phyloP scores from a whole-genome alignment of 2,113 vertebrate genomes.

The Colaptes auratus region DNA sequence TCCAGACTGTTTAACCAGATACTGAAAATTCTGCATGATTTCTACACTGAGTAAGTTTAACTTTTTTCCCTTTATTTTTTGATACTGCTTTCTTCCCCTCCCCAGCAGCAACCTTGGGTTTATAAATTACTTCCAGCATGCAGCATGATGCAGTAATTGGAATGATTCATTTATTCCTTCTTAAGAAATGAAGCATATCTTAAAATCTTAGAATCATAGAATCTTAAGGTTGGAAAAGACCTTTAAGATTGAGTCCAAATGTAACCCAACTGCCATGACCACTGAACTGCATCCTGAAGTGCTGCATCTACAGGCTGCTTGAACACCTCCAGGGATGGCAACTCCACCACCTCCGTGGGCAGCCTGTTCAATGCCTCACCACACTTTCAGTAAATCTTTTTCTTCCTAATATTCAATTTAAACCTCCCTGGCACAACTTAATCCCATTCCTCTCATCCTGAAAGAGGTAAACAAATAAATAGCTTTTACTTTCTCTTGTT shows the following conservation, averaged over 20 bases:
- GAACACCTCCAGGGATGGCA: too few relatives aligned
- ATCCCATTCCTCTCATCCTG: too few relatives aligned
- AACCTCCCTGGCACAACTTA: too few relatives aligned
- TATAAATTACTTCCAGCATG: not conserved
- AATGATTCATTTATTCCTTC: not conserved
- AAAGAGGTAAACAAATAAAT: not conserved
- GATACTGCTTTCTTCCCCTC: not conserved
- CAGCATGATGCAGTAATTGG: not conserved
- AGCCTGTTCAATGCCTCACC: too few relatives aligned
- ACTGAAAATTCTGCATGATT: constrained; percentile 84
- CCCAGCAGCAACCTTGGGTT: accelerated
- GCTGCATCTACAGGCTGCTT: too few relatives aligned
- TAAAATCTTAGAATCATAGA: not conserved
- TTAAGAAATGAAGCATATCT: not conserved
- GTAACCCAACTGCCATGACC: too few relatives aligned
- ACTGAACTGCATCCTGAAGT: too few relatives aligned
- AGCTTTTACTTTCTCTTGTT: not conserved
- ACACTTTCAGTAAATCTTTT: too few relatives aligned
- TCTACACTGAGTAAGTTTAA: constrained; percentile 87
- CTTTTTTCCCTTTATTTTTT: not conserved
- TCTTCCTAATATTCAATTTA: too few relatives aligned
- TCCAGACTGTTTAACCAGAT: constrained; percentile 90
- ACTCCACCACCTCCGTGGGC: too few relatives aligned
- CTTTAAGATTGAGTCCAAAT: too few relatives aligned
- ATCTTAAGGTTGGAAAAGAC: too few relatives aligned